Evolutionary conservation across 2,797 vertebrate genomes (phyloP).

Genomic region (Vireo griseus): DNA sequence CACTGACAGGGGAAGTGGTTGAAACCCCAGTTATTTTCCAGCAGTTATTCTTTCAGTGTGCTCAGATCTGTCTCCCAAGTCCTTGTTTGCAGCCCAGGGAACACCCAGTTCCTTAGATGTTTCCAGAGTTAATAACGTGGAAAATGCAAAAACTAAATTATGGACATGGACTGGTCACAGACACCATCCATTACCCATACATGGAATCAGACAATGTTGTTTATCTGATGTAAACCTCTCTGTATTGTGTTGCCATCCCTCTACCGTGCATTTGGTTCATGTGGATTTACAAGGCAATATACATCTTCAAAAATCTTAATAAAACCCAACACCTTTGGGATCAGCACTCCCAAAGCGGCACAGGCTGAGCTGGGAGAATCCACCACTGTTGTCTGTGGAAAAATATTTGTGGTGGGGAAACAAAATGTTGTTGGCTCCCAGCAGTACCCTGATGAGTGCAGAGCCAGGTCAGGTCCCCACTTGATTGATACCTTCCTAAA

Average conservation of each 20-base stretch:
- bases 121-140: background rate
- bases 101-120: background rate
- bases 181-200: background rate
- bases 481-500: background rate
- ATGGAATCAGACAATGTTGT: background rate
- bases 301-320: background rate
- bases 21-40: background rate
- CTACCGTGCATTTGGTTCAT: fast-evolving
- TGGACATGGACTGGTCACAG: background rate
- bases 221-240: background rate
- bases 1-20: background rate
- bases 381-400: background rate
- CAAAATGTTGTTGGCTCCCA: background rate
- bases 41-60: background rate
- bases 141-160: background rate
- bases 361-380: background rate
- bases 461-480: background rate
- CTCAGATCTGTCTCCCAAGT: background rate
- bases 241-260: background rate
- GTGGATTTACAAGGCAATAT: background rate
- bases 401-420: background rate
- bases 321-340: background rate
- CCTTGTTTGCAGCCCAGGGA: background rate
- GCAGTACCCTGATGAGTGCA: fast-evolving
- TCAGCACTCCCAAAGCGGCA: background rate